phyloP scores from a whole-genome alignment of 2,888 invertebrate species.

The Metacarcinus magister region DNA sequence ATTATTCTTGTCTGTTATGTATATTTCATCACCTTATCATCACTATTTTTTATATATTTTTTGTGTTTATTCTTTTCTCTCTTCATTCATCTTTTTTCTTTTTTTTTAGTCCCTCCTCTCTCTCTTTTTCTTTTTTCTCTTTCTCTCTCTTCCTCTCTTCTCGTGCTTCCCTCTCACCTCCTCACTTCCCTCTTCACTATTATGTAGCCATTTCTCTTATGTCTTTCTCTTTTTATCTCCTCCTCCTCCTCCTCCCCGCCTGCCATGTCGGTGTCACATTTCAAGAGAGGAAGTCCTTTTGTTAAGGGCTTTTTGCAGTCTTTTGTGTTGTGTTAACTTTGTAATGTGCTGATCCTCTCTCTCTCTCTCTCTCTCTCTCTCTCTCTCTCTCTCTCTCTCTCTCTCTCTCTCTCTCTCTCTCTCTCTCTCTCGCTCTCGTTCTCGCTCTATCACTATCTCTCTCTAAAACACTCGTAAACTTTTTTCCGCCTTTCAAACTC shows the following conservation, averaged over 20 bases:
- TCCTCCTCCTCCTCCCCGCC: constrained; percentile 55
- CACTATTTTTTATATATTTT: not conserved
- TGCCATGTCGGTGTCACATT: not conserved
- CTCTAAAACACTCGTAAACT: too few relatives aligned
- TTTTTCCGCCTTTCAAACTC: too few relatives aligned
- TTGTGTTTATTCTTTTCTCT: not conserved
- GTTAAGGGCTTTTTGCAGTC: not conserved
- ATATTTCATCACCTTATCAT: not conserved
- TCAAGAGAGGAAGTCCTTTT: constrained; percentile 32
- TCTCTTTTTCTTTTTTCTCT: constrained; percentile 59
- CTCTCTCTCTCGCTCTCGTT: constrained; percentile 63
- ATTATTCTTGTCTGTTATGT: not conserved
- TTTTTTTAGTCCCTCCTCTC: not conserved
- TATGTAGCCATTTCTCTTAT: not conserved
- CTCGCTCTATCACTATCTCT: too few relatives aligned
- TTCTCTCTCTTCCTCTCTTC: constrained; percentile 31
- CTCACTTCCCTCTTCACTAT: not conserved
- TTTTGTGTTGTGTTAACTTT: constrained; percentile 13
- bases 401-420: constrained; percentile 57
- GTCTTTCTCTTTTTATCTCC: not conserved
- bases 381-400: constrained; percentile 64
- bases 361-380: constrained; percentile 52
- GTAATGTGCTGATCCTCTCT: constrained; percentile 34
- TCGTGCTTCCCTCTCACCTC: not conserved
- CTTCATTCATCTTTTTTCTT: not conserved